Conservation (phyloP, 2,113 vertebrate genomes). For the Gorsachius goisagi region DNA sequence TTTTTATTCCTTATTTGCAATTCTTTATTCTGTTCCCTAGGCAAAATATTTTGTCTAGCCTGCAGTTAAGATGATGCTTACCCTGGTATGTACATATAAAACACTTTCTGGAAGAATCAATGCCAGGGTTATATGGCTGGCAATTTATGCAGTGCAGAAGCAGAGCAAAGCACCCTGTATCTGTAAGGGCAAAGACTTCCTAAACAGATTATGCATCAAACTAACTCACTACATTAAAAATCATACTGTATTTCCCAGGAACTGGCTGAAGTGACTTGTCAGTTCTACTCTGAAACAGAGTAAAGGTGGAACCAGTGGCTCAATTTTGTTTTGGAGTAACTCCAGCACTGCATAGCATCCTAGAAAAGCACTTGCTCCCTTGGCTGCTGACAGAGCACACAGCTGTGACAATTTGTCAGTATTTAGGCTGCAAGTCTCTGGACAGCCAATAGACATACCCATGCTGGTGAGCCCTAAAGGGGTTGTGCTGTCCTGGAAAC, state of each 20-base stretch:
- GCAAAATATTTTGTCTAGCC: slow-evolving; percentile 9
- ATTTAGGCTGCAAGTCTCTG: background rate
- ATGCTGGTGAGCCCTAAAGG: background rate
- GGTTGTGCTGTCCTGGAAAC: background rate
- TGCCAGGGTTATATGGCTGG: background rate
- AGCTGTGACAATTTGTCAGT: background rate
- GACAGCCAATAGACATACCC: background rate
- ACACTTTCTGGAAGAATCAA: background rate
- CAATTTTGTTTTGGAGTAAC: background rate
- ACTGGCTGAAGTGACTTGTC: background rate
- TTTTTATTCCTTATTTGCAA: slow-evolving; percentile 5
- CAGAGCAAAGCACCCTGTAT: background rate
- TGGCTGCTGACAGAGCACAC: background rate
- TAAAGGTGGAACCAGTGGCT: background rate
- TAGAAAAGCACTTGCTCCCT: background rate
- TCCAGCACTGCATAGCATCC: background rate
- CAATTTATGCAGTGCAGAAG: background rate
- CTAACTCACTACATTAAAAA: background rate
- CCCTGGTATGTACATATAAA: background rate
- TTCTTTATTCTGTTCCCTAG: background rate
- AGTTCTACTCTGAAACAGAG: background rate
- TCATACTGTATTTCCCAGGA: background rate
- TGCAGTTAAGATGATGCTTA: background rate
- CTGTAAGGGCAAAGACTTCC: background rate
- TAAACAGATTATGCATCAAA: background rate